phyloP scores from a whole-genome alignment of 1,140 invertebrate genomes.

The Orius insidiosus region DNA sequence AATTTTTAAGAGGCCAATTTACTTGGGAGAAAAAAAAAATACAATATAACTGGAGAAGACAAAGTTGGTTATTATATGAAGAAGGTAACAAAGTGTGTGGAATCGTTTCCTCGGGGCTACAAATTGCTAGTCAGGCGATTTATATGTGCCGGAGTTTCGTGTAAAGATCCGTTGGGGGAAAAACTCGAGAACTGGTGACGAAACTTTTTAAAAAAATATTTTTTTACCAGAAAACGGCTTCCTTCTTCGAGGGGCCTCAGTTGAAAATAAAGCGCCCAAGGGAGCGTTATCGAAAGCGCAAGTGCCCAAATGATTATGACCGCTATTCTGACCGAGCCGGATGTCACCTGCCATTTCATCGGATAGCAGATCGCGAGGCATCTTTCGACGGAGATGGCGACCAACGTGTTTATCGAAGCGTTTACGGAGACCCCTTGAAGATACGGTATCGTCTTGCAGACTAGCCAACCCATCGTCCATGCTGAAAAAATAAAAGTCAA shows the following conservation, averaged over 20 bases:
- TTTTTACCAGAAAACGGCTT: conserved; percentile 23
- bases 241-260: conserved; percentile 23
- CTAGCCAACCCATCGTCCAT: conserved; percentile 38
- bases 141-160: too few species aligned
- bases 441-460: conserved; percentile 42
- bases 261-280: conserved; percentile 39
- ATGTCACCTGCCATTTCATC: conserved; percentile 33
- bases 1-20: too few species aligned
- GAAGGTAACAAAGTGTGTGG: too few species aligned
- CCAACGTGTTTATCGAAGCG: conserved; percentile 42
- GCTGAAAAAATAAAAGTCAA: conserved; percentile 30
- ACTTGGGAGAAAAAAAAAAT: too few species aligned
- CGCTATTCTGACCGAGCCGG: conserved; percentile 27
- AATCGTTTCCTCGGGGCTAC: too few species aligned
- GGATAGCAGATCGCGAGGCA: conserved; percentile 39
- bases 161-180: too few species aligned
- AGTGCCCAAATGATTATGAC: conserved; percentile 36
- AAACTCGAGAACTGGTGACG: too few species aligned
- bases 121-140: too few species aligned
- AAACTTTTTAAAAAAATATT: neutral
- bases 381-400: conserved; percentile 42
- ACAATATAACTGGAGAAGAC: too few species aligned
- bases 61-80: too few species aligned
- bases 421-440: conserved; percentile 44
- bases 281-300: conserved; percentile 33